Evolutionary conservation across 1,140 invertebrate genomes (phyloP), one percentile per base, ranked within the genome.

Genomic region (Drosophila ogumai): DNA sequence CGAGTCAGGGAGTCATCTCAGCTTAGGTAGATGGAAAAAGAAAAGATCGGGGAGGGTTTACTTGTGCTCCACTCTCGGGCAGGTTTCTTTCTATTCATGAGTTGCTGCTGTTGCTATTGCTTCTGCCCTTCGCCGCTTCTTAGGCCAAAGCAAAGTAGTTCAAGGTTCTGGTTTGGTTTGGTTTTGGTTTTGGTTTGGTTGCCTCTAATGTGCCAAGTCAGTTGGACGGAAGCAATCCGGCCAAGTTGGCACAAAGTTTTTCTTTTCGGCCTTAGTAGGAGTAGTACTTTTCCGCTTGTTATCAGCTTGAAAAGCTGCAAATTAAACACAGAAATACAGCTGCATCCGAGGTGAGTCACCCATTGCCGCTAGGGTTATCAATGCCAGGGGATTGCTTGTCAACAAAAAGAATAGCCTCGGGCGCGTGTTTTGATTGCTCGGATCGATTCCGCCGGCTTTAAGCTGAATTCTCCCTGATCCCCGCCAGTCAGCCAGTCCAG

Each of bases 131-230:
- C 68, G 38, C 25, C 17, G 10, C 25, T 41, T 56, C 54, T 46
- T 25, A 17, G 50, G 38, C n/a, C 34, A 71, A 34, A 68, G 15
- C 15, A 69, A 77, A 78, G 75, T 78, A 71, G 75, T 71, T 78
- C 75, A 78, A 78, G 75, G 75, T 71, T 78, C 60, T 69, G 34
- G 31, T 31, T 50, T 59, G 57, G 32, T 36, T 55, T 59, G 50
- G 34, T 38, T 36, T 56, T 55, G 50, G 34, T 43, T 31, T 56
- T 38, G 56, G 22, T 41, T 49, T 47, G 56, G 43, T 31, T 59
- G 32, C 34, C 56, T 69, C 64, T 69, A 74, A 75, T 75, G 32
- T 75, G 73, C 52, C 71, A 75, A 75, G 73, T 75, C 73, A 75
- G 72, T 31, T n/a, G 6, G 34, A 75, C 32, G 60, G 40, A 67